Percentiles rank a stretch among this genome's conserved stretches.
These are phyloP conservation scores for Charanyca ferruginea DNA, from an alignment of 2,888 invertebrate genomes.

Conservation along the genomic window DNA sequence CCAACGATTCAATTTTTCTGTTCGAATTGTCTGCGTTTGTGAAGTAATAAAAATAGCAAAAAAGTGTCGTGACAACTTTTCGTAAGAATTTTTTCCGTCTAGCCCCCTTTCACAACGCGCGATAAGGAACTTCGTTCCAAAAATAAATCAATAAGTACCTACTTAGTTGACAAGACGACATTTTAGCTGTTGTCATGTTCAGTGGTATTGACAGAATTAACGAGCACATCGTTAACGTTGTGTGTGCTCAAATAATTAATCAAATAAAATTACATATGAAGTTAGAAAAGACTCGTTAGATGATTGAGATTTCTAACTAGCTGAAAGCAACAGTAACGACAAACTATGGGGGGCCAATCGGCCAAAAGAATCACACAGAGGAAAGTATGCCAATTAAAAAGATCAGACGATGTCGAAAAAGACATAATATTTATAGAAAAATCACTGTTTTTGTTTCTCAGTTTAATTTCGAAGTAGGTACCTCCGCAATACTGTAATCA, in stretches of 20 bases:
- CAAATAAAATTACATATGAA: slow-evolving; percentile 35
- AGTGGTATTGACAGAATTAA: slow-evolving; percentile 49
- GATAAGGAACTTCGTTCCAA: too few species aligned
- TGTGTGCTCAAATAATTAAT: slow-evolving; percentile 38
- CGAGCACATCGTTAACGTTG: slow-evolving; percentile 49
- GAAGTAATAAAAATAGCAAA: too few species aligned
- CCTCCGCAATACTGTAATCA: neutral
- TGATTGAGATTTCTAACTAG: neutral
- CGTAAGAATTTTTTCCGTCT: too few species aligned
- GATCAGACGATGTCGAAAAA: too few species aligned
- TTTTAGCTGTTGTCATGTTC: slow-evolving; percentile 45
- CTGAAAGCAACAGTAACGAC: neutral
- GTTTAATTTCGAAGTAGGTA: neutral
- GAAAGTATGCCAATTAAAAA: neutral
- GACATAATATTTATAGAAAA: too few species aligned
- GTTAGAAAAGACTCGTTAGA: slow-evolving; percentile 18
- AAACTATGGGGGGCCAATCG: neutral
- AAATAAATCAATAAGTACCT: neutral
- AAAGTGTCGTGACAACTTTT: too few species aligned
- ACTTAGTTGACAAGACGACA: slow-evolving; percentile 17
- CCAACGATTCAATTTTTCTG: too few species aligned
- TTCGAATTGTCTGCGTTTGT: too few species aligned
- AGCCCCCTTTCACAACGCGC: too few species aligned
- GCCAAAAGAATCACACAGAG: too few species aligned
- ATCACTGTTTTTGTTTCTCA: too few species aligned